These are phyloP conservation scores for Linurgus olivaceus DNA, from an alignment of 2,797 vertebrate genomes.

Conservation along the genomic window DNA sequence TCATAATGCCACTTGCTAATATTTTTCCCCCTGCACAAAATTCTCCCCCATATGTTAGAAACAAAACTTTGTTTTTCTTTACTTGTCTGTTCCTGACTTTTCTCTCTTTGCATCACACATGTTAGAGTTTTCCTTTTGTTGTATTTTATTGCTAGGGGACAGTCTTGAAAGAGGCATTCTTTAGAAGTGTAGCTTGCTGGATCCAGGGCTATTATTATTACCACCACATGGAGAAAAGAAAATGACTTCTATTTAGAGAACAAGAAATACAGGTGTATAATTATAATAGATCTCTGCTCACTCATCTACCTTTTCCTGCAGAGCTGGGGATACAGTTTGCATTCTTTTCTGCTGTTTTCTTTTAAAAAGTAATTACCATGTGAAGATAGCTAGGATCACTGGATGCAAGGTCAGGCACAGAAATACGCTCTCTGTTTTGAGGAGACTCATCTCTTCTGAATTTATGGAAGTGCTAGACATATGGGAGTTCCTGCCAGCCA, in stretches of 20 bases:
- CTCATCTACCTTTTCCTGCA: not conserved
- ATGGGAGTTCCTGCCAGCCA: not conserved
- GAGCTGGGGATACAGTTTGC: not conserved
- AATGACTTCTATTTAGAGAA: slow-evolving; percentile 41
- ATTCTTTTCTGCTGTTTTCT: slow-evolving; percentile 24
- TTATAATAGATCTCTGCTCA: slow-evolving; percentile 18
- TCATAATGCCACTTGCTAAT: not conserved
- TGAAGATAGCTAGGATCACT: not conserved
- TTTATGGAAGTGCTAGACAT: not conserved
- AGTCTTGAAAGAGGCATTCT: slow-evolving; percentile 17
- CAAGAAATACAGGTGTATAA: slow-evolving; percentile 48
- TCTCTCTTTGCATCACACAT: not conserved
- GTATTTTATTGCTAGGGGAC: slow-evolving; percentile 31
- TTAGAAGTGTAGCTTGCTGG: not conserved
- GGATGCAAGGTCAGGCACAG: not conserved
- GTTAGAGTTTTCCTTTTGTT: slow-evolving; percentile 17
- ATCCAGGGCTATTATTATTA: slow-evolving; percentile 31
- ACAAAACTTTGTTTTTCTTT: slow-evolving; percentile 15
- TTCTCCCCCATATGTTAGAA: slow-evolving; percentile 2
- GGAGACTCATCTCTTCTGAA: not conserved
- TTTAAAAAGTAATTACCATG: not conserved
- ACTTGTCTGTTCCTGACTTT: not conserved
- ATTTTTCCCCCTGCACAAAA: not conserved
- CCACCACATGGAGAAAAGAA: slow-evolving; percentile 14
- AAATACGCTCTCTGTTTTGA: not conserved